Evolutionary conservation across 37 sponge, comb jelly and placozoan genomes (phyloP).

Genomic region (Amphimedon queenslandica): DNA sequence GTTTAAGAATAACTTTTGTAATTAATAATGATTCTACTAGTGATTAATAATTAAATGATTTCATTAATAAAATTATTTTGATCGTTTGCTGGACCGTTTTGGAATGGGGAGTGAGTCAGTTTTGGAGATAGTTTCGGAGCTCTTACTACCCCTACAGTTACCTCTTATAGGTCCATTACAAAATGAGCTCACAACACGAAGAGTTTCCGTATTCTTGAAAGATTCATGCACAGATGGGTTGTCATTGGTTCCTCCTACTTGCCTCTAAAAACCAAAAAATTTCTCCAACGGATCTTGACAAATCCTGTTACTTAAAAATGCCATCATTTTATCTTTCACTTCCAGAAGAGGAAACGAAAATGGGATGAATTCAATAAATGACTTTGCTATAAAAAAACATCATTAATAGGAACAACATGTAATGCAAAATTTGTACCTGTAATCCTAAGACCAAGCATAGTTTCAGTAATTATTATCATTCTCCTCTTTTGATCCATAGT

Average conservation of each 20-base stretch:
- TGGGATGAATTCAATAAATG: too few relatives aligned
- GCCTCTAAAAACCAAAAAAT: constrained; percentile 45
- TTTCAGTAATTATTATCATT: not conserved
- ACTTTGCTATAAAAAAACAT: constrained; percentile 4
- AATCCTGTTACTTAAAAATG: too few relatives aligned
- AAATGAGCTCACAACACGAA: constrained; percentile 17
- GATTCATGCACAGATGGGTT: constrained; percentile 37
- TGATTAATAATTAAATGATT: not conserved
- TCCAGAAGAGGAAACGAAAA: not conserved
- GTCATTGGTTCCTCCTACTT: constrained; percentile 23
- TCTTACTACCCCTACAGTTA: constrained; percentile 39
- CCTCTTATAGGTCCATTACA: constrained; percentile 16
- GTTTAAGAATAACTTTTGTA: constrained; percentile 8
- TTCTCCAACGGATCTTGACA: too few relatives aligned
- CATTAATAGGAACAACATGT: not conserved
- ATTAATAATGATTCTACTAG: not conserved
- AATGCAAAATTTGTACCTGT: not conserved
- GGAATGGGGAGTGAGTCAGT: too few relatives aligned
- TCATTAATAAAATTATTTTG: not conserved
- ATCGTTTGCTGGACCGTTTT: not conserved
- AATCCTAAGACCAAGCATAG: not conserved
- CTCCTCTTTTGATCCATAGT: too few relatives aligned
- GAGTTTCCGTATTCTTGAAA: constrained; percentile 35
- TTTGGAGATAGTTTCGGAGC: too few relatives aligned
- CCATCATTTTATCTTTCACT: not conserved